phyloP scores from a whole-genome alignment of 1,140 invertebrate species.

The Cephus cinctus region DNA sequence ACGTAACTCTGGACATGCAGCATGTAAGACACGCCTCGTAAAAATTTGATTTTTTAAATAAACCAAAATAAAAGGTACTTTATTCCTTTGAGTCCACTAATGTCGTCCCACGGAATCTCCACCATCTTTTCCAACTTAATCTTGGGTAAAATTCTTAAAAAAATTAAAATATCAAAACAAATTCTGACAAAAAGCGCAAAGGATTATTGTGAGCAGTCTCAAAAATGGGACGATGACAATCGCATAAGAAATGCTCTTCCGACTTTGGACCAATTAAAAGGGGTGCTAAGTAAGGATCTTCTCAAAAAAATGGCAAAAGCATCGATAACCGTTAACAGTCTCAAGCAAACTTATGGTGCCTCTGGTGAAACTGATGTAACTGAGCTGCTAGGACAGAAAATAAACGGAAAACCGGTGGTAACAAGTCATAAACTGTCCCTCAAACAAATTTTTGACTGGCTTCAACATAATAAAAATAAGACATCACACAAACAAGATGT shows the following conservation, averaged over 20 bases:
- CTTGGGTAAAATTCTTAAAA: conserved; percentile 7
- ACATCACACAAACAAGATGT: neutral
- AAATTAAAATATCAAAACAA: neutral
- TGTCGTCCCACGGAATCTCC: too few relatives aligned
- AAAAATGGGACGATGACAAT: neutral
- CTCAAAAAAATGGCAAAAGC: conserved; percentile 11
- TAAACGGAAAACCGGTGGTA: conserved; percentile 10
- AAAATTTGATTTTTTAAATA: too few relatives aligned
- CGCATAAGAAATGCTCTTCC: neutral
- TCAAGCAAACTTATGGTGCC: neutral
- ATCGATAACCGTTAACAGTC: conserved; percentile 3
- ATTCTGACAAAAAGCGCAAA: neutral
- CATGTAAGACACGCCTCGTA: too few relatives aligned
- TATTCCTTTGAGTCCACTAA: too few relatives aligned
- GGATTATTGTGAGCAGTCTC: neutral
- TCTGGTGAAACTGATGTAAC: neutral
- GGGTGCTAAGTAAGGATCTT: conserved; percentile 1
- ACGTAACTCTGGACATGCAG: too few relatives aligned
- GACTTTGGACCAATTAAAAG: conserved; percentile 5
- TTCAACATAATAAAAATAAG: conserved; percentile 1
- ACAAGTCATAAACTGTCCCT: conserved; percentile 5
- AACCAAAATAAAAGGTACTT: too few relatives aligned
- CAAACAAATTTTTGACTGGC: conserved; percentile 7
- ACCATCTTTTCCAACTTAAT: too few relatives aligned
- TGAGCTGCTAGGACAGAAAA: conserved; percentile 2